Evolutionary conservation across 2,888 invertebrate genomes (phyloP).

Genomic region (Diaprepes abbreviatus): DNA sequence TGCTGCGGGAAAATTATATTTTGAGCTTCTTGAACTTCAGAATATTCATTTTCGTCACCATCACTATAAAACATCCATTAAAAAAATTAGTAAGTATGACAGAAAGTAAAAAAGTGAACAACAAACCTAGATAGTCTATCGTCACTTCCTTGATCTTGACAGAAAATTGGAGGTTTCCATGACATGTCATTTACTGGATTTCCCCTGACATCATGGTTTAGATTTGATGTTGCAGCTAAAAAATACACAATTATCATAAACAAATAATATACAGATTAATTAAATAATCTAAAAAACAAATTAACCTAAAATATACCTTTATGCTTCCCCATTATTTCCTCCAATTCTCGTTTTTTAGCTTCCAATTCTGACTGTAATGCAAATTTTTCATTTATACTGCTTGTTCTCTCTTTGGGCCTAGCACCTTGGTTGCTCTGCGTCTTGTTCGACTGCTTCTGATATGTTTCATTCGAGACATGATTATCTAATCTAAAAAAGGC

Average conservation of each 20-base stretch:
- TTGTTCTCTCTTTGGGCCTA: conserved; percentile 51
- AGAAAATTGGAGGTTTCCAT: conserved; percentile 48
- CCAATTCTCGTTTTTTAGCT: conserved; percentile 76
- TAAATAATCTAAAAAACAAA: too few relatives aligned
- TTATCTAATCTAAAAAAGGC: conserved; percentile 42
- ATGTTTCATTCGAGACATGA: conserved; percentile 41
- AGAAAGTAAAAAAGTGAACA: neutral
- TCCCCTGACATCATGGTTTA: conserved; percentile 66
- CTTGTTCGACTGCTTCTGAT: conserved; percentile 63
- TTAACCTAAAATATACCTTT: conserved; percentile 60
- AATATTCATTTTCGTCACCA: conserved; percentile 63
- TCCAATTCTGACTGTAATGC: conserved; percentile 74
- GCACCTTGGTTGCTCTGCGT: conserved; percentile 50
- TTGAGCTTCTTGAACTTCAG: conserved; percentile 54
- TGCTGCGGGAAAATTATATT: conserved; percentile 38
- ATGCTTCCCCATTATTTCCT: conserved; percentile 77
- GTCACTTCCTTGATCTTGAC: conserved; percentile 54
- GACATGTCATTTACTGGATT: conserved; percentile 45
- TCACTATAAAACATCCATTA: conserved; percentile 56
- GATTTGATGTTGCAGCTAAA: conserved; percentile 64
- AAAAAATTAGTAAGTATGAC: neutral
- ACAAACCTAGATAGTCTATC: conserved; percentile 61
- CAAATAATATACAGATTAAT: too few relatives aligned
- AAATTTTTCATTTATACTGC: conserved; percentile 70
- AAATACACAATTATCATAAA: neutral